Percentiles rank a stretch among this genome's conserved stretches.
These are phyloP conservation scores for Caenorhabditis panamensis DNA, from an alignment of 2,888 invertebrate species.

Conservation along the genomic window DNA sequence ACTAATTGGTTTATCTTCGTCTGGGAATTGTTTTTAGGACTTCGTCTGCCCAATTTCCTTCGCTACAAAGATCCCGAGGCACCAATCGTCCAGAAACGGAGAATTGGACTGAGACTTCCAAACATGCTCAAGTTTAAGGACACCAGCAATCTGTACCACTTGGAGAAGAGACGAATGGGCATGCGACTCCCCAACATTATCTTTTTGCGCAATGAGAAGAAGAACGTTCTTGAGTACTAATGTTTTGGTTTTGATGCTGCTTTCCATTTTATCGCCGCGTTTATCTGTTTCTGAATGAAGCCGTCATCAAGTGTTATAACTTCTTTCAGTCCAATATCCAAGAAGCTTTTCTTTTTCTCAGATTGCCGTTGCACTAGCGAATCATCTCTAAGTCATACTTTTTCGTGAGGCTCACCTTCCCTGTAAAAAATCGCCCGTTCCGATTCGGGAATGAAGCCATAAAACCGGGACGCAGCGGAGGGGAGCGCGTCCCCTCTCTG, in stretches of 20 bases:
- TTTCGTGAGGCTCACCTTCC: background rate
- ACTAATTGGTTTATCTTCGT: background rate
- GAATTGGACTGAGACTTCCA: constrained; percentile 64
- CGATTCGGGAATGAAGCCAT: constrained; percentile 34
- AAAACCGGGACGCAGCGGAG: constrained; percentile 21
- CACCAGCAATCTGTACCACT: constrained; percentile 32
- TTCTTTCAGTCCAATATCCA: background rate
- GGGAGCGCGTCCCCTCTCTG: constrained; percentile 14
- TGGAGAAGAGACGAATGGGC: constrained; percentile 64
- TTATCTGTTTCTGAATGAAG: constrained; percentile 32
- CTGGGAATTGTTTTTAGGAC: constrained; percentile 37
- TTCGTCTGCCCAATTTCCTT: constrained; percentile 55
- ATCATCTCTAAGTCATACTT: no score
- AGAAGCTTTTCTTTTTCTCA: no score
- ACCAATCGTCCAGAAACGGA: constrained; percentile 41
- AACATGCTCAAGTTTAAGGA: constrained; percentile 64
- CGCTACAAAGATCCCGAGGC: constrained; percentile 40
- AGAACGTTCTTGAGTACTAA: constrained; percentile 59
- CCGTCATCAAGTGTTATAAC: constrained; percentile 43
- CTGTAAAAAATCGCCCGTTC: background rate
- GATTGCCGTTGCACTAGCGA: no score
- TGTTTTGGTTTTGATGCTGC: constrained; percentile 9
- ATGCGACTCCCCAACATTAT: constrained; percentile 64
- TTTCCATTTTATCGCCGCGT: constrained; percentile 7
- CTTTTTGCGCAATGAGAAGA: constrained; percentile 58